A percentile compares a stretch with the other conserved stretches of the same genome.
These are phyloP conservation scores for Gryon sp. DNA, from an alignment of 1,140 invertebrate species.

Conservation along the genomic window DNA sequence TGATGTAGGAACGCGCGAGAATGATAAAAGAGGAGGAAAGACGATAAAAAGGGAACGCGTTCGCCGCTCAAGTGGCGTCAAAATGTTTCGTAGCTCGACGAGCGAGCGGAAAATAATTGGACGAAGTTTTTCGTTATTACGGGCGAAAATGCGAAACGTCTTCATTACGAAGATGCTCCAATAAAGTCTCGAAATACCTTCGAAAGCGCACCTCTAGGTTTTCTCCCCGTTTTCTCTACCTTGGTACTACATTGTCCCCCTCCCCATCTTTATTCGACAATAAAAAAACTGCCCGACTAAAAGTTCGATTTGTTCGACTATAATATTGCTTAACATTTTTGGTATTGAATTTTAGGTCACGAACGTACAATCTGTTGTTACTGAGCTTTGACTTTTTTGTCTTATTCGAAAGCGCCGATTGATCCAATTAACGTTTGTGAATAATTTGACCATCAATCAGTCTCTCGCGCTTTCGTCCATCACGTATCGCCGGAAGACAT, in stretches of 20 bases:
- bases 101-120: slow-evolving; percentile 77
- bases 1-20: slow-evolving; percentile 59
- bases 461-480: slow-evolving; percentile 7
- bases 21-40: slow-evolving; percentile 35
- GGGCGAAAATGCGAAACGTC: slow-evolving; percentile 19
- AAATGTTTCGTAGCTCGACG: slow-evolving; percentile 72
- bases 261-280: too few species aligned
- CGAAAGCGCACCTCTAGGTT: too few species aligned
- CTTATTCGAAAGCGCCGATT: not conserved
- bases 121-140: slow-evolving; percentile 74
- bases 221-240: too few species aligned
- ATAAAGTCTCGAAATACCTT: slow-evolving; percentile 40
- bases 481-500: slow-evolving; percentile 2
- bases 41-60: slow-evolving; percentile 11
- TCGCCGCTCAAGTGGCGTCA: slow-evolving; percentile 71
- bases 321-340: too few species aligned
- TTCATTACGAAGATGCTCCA: slow-evolving; percentile 66
- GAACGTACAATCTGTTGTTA: too few species aligned
- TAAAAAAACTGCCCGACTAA: too few species aligned
- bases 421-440: not conserved
- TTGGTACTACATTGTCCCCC: too few species aligned
- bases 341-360: too few species aligned
- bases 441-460: slow-evolving; percentile 5
- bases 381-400: too few species aligned
- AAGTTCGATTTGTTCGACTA: too few species aligned